A percentile compares a stretch with the other conserved stretches of the same genome.
Conservation (phyloP, 37 sponge, comb jelly and placozoan genomes). For the Diacarnus erythraeanus region DNA sequence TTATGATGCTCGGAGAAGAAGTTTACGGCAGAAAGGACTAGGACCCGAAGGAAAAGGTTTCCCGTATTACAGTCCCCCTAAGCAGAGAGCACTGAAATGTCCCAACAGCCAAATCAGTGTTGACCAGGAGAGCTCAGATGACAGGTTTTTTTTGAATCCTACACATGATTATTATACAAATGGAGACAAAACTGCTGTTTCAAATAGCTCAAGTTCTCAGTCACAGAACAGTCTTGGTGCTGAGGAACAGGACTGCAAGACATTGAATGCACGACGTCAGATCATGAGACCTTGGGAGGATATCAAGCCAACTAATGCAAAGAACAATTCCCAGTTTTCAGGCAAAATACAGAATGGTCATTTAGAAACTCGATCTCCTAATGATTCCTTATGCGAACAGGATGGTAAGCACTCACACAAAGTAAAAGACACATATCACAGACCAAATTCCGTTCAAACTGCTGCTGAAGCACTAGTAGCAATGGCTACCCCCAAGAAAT, state of each 20-base stretch:
- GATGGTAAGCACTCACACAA: no score
- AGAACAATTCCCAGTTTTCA: neutral
- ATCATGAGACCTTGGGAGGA: slow-evolving; percentile 23
- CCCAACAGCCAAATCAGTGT: neutral
- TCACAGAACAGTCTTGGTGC: neutral
- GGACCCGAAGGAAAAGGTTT: slow-evolving; percentile 40
- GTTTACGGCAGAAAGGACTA: slow-evolving; percentile 59
- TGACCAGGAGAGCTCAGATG: neutral
- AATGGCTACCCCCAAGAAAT: neutral
- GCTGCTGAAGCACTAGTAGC: slow-evolving; percentile 16
- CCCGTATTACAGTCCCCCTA: slow-evolving; percentile 61
- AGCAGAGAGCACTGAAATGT: neutral
- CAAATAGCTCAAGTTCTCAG: neutral
- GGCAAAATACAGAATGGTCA: no score
- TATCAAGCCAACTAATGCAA: neutral
- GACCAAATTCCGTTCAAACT: neutral
- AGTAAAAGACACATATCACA: neutral
- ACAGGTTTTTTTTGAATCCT: neutral
- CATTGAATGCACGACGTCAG: slow-evolving; percentile 6
- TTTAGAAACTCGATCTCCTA: neutral
- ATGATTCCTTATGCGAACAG: no score
- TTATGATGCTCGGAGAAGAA: slow-evolving; percentile 37
- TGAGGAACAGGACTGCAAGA: neutral
- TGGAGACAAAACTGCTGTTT: no score
- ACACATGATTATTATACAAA: no score